These are phyloP conservation scores for Oryzias melastigma DNA, from an alignment of 2,113 vertebrate genomes.

Conservation along the genomic window DNA sequence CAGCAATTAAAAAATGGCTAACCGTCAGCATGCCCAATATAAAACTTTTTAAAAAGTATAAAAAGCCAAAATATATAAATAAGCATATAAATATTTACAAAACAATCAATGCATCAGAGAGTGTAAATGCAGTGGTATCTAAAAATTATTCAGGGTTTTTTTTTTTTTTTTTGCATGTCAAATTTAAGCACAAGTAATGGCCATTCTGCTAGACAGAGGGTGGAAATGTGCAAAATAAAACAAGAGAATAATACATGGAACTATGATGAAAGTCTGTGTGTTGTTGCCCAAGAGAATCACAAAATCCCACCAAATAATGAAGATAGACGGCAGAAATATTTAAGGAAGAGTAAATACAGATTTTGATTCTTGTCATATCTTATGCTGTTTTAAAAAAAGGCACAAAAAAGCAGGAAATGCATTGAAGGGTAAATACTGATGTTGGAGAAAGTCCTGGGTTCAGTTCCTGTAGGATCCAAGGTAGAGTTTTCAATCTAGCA, in stretches of 20 bases:
- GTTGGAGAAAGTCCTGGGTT: constrained; percentile 28
- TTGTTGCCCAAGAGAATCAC: constrained; percentile 14
- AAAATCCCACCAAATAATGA: background rate
- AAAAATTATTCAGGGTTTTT: constrained; percentile 30
- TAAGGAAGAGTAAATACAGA: constrained; percentile 15
- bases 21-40: constrained; percentile 42
- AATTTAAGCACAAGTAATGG: constrained; percentile 31
- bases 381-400: background rate
- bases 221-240: constrained; percentile 27
- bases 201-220: constrained; percentile 25
- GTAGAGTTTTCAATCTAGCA: constrained; percentile 19
- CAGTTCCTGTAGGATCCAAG: constrained; percentile 32
- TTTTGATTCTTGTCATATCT: constrained; percentile 27
- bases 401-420: background rate
- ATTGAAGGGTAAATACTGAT: constrained; percentile 19
- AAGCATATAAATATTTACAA: constrained; percentile 81
- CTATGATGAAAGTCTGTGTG: constrained; percentile 28
- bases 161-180: constrained; percentile 36
- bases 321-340: constrained; percentile 30
- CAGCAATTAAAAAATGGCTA: constrained; percentile 28
- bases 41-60: constrained; percentile 54
- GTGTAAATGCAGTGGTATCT: constrained; percentile 32
- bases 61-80: constrained; percentile 72
- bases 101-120: constrained; percentile 56
- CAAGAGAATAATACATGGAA: constrained; percentile 29